A percentile compares a stretch with the other conserved stretches of the same genome.
These are phyloP conservation scores for Desmodus rotundus DNA, from an alignment of 2,113 vertebrate species.

Conservation along the genomic window DNA sequence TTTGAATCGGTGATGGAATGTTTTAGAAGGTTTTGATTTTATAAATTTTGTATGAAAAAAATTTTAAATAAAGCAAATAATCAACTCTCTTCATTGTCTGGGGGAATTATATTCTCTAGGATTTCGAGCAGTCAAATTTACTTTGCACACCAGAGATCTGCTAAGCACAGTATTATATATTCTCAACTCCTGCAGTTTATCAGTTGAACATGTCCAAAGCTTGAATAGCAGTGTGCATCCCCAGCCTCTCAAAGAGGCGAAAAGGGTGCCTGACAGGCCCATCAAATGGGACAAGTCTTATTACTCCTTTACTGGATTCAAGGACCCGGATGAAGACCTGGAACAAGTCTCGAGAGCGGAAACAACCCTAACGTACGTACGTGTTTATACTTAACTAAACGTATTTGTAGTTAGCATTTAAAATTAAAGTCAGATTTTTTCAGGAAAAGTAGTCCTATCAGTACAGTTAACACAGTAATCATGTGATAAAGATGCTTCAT, in stretches of 20 bases:
- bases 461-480: background rate
- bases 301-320: slow-evolving; percentile 94
- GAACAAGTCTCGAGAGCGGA: slow-evolving; percentile 88
- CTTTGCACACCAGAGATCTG: slow-evolving; percentile 89
- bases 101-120: slow-evolving; percentile 82
- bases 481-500: background rate
- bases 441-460: background rate
- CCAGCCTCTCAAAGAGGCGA: slow-evolving; percentile 67
- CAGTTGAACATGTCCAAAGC: slow-evolving; percentile 88
- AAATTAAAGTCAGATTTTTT: background rate
- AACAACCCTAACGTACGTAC: slow-evolving; percentile 87
- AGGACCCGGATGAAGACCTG: slow-evolving; percentile 92
- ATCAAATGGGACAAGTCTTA: slow-evolving; percentile 97
- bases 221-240: slow-evolving; percentile 60
- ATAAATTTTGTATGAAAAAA: slow-evolving; percentile 32
- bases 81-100: slow-evolving; percentile 56
- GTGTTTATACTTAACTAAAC: slow-evolving; percentile 40
- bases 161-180: slow-evolving; percentile 92
- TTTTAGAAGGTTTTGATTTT: slow-evolving; percentile 11
- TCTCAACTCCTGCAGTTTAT: slow-evolving; percentile 93
- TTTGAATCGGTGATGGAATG: background rate
- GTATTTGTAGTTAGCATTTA: background rate
- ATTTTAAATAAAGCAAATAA: slow-evolving; percentile 34
- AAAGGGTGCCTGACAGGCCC: slow-evolving; percentile 84
- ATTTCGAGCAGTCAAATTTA: slow-evolving; percentile 94